phyloP scores from a whole-genome alignment of 2,113 vertebrate species.

The Sula dactylatra region DNA sequence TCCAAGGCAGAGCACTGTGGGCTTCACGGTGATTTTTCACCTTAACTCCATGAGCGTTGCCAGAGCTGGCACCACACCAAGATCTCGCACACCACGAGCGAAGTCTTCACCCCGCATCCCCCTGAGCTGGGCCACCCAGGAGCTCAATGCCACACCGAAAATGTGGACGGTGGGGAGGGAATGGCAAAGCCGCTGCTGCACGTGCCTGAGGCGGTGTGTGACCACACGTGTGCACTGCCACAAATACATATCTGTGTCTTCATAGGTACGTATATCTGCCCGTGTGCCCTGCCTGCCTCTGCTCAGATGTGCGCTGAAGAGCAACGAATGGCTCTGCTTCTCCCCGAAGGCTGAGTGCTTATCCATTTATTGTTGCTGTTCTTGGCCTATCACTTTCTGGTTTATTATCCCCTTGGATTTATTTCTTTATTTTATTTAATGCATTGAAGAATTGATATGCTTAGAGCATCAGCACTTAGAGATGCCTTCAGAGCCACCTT shows the following conservation, averaged over 20 bases:
- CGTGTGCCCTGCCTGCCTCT: not conserved
- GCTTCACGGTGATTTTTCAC: not conserved
- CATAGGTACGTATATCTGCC: fast-evolving
- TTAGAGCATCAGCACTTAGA: not conserved
- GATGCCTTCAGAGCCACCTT: not conserved
- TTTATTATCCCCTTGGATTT: not conserved
- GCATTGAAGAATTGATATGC: not conserved
- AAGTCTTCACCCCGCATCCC: not conserved
- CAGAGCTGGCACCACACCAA: not conserved
- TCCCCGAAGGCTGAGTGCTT: not conserved
- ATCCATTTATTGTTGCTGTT: not conserved
- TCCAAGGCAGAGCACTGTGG: not conserved
- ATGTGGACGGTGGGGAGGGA: fast-evolving
- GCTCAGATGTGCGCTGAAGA: not conserved
- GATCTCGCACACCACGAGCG: not conserved
- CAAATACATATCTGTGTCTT: fast-evolving
- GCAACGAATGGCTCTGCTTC: not conserved
- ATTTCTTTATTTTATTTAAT: not conserved
- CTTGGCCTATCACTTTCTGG: not conserved
- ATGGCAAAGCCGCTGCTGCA: not conserved
- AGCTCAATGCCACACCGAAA: fast-evolving
- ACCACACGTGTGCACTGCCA: fast-evolving
- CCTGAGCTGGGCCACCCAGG: not conserved
- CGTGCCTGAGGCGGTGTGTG: fast-evolving
- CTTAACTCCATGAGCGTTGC: not conserved